Evolutionary conservation across 2,888 invertebrate genomes (phyloP), one percentile per base, ranked within the genome.

Genomic region (Monoplex corrugatus): DNA sequence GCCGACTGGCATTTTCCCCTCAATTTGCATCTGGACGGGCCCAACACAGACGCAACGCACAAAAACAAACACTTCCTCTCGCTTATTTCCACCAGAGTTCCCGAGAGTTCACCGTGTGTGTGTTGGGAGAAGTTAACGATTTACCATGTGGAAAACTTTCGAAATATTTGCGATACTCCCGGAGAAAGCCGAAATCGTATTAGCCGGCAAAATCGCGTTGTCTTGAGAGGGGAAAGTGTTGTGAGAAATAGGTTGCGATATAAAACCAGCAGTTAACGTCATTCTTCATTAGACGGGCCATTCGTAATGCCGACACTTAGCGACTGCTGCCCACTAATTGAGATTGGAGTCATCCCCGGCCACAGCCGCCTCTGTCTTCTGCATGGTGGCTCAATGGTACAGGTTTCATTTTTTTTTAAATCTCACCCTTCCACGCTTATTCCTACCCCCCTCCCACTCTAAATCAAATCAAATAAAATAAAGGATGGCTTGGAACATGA

Each of bases 221-320:
- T 90, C 90, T 90, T 90, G 90, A 86, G 89, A 89, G 84, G 78
- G 89, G 75, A 57, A 72, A 87, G 90, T 90, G 90, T 90, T 89
- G 90, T 72, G 89, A 87, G 87, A 90, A 90, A 87, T 87, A 80
- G 68, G 85, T 80, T 68, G 84, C 83, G 90, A 80, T 89, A 90
- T 90, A 89, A 89, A 90, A 90, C 87, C 90, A 90, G 89, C 89
- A 86, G 90, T 89, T 90, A 84, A 90, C 87, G 90, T 90, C 90
- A 85, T 40, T 75, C 89, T 78, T 87, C 44, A 89, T 90, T 90
- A 89, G 87, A 44, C 35, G 45, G 78, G 86, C 89, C 90, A 89
- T 90, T 90, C 90, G 87, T 90, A 90, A 87, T 89, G 85, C 87
- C 86, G 89, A 90, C 90, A 90, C 90, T 90, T 90, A 87, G 89